phyloP scores from a whole-genome alignment of 2,888 invertebrate species.

The Nymphalis urticae region DNA sequence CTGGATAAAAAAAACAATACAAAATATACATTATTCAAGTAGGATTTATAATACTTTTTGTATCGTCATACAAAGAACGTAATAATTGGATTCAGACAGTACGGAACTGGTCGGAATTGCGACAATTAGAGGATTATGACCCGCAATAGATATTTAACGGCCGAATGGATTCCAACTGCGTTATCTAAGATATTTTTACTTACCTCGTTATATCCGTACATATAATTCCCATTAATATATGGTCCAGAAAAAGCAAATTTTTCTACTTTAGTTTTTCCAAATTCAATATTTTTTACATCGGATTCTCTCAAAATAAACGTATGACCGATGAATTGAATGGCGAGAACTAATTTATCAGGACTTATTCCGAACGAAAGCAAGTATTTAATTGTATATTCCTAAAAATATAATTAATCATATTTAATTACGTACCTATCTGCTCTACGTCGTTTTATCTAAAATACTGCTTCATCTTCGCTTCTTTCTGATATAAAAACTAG shows the following conservation, averaged over 20 bases:
- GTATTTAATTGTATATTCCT: conserved; percentile 88
- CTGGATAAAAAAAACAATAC: no score
- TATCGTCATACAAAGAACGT: no score
- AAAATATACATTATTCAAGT: no score
- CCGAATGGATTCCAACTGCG: no score
- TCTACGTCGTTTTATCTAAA: no score
- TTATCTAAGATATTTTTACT: conserved; percentile 21
- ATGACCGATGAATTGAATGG: conserved; percentile 90
- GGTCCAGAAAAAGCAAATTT: conserved; percentile 89
- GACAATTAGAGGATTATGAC: no score
- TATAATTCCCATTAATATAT: conserved; percentile 87
- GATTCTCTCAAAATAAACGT: conserved; percentile 83
- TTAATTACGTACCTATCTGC: neutral
- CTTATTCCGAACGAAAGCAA: conserved; percentile 87
- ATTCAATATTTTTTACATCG: conserved; percentile 59
- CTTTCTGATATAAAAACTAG: no score
- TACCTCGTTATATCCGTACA: conserved; percentile 93
- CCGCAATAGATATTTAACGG: no score
- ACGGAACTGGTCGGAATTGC: no score
- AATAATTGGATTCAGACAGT: no score
- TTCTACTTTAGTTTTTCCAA: conserved; percentile 81
- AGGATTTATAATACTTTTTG: no score
- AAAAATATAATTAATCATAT: conserved; percentile 30
- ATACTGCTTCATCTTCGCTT: no score
- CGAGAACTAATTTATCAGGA: conserved; percentile 88